These are phyloP conservation scores for Prunella fulvescens DNA, from an alignment of 2,113 vertebrate genomes.

Conservation along the genomic window DNA sequence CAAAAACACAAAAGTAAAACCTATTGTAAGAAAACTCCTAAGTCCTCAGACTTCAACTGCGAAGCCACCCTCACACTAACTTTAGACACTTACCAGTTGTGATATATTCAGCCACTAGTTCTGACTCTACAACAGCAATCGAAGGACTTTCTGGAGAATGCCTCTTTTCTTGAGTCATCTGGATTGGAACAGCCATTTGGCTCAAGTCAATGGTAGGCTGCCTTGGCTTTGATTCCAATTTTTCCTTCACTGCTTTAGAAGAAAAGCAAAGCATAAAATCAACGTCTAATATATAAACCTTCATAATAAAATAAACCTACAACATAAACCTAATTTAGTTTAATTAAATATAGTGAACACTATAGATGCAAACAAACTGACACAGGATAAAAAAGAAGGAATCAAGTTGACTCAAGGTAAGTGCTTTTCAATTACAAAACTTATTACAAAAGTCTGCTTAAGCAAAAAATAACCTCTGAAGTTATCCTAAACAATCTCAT, in stretches of 20 bases:
- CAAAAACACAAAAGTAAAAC: not conserved
- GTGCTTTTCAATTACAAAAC: not conserved
- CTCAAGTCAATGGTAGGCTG: conserved; percentile 96
- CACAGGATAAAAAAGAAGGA: not conserved
- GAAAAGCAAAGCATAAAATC: not conserved
- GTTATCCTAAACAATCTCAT: not conserved
- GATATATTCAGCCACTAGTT: conserved; percentile 79
- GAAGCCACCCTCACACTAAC: not conserved
- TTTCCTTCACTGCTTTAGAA: conserved; percentile 86
- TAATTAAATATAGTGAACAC: not conserved
- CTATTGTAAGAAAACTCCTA: not conserved
- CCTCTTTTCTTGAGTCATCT: conserved; percentile 90
- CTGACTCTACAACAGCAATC: conserved; percentile 83
- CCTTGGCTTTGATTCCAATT: conserved; percentile 84
- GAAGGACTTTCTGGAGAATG: conserved; percentile 82
- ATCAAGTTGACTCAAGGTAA: not conserved
- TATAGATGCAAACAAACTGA: not conserved
- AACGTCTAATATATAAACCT: not conserved
- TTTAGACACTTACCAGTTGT: conserved; percentile 77
- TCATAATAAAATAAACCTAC: not conserved
- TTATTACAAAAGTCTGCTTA: not conserved
- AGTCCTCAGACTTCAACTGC: not conserved
- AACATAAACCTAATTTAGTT: not conserved
- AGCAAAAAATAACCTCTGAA: not conserved
- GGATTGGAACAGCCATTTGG: conserved; percentile 96